Evolutionary conservation across 2,888 invertebrate genomes (phyloP).

Genomic region (Nymphalis c-album): DNA sequence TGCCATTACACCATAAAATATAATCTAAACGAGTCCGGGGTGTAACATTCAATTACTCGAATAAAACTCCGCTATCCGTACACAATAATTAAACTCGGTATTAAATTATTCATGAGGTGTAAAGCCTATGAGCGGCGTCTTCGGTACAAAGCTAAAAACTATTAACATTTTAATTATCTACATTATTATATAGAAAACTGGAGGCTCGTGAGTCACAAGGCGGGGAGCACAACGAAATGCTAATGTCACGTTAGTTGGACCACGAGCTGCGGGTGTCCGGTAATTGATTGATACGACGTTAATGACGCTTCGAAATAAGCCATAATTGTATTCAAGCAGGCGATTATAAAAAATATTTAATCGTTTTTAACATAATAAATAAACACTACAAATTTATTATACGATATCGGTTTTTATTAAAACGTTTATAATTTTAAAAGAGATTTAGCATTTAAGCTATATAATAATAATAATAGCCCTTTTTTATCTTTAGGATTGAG

Average conservation of each 20-base stretch:
- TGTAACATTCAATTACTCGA: slow-evolving; percentile 44
- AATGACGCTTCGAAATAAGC: slow-evolving; percentile 5
- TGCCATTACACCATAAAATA: slow-evolving; percentile 42
- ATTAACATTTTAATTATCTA: slow-evolving; percentile 53
- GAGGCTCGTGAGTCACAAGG: slow-evolving; percentile 12
- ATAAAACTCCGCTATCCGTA: slow-evolving; percentile 42
- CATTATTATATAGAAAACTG: slow-evolving; percentile 40
- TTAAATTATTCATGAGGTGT: slow-evolving; percentile 48
- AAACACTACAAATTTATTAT: too few species aligned
- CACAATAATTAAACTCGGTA: slow-evolving; percentile 43
- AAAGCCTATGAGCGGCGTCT: slow-evolving; percentile 39
- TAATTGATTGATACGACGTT: slow-evolving; percentile 26
- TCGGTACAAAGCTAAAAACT: slow-evolving; percentile 44
- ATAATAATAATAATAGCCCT: too few species aligned
- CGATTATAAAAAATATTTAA: too few species aligned
- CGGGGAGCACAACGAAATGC: slow-evolving; percentile 2
- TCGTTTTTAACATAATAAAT: too few species aligned
- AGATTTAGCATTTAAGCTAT: too few species aligned
- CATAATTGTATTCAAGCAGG: not conserved
- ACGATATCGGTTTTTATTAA: too few species aligned
- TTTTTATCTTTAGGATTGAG: too few species aligned
- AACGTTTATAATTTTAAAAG: too few species aligned
- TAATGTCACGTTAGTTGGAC: not conserved
- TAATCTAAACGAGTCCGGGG: slow-evolving; percentile 42
- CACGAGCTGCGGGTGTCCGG: slow-evolving; percentile 30